Conservation (phyloP, 2,113 vertebrate species). For the Thunnus thynnus region DNA sequence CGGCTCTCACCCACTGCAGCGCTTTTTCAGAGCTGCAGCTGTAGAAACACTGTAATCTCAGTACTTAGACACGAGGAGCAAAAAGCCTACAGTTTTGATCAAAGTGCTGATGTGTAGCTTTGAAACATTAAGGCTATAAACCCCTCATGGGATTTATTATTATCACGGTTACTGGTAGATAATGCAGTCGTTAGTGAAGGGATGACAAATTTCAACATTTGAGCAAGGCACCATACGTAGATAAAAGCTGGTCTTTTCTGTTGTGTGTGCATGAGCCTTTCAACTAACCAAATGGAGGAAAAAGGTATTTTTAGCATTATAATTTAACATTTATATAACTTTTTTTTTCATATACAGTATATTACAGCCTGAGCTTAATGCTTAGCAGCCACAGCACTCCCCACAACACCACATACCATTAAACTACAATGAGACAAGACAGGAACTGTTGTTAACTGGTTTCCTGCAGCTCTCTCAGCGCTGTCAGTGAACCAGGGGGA, state of each 20-base stretch:
- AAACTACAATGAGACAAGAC: constrained; percentile 4
- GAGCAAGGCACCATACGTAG: background rate
- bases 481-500: constrained; percentile 20
- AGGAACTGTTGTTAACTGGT: constrained; percentile 1
- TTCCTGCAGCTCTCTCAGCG: constrained; percentile 8
- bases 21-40: background rate
- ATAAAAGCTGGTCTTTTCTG: background rate
- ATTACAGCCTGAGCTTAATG: background rate
- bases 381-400: background rate
- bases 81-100: constrained; percentile 1
- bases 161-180: background rate
- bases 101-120: background rate
- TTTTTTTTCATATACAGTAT: background rate
- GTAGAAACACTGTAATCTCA: background rate
- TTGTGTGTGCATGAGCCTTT: background rate
- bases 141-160: background rate
- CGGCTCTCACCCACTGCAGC: background rate
- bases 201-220: background rate
- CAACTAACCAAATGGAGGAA: background rate
- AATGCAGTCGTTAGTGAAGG: background rate
- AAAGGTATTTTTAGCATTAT: background rate
- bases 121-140: constrained; percentile 9
- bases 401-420: background rate
- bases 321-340: constrained; percentile 1
- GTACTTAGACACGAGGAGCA: background rate